phyloP scores from a whole-genome alignment of 2,888 invertebrate genomes.

The Heteromurus nitidus region DNA sequence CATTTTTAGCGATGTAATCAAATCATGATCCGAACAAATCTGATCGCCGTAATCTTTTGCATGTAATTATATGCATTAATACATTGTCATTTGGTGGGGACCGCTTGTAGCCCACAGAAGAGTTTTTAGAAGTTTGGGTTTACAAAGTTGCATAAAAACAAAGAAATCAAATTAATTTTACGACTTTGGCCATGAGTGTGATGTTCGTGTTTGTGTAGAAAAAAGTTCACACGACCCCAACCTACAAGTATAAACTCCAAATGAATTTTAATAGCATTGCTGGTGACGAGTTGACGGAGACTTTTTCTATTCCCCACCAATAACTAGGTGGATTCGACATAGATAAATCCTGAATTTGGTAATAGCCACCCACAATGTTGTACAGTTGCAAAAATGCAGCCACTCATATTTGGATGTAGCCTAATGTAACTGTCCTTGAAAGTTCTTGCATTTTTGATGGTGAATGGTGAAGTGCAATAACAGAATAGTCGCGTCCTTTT shows the following conservation, averaged over 20 bases:
- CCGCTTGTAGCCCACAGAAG: too few species aligned
- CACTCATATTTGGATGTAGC: conserved; percentile 1
- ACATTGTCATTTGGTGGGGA: too few species aligned
- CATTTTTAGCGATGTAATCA: too few species aligned
- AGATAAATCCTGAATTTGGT: conserved; percentile 7
- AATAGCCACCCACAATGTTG: conserved; percentile 26
- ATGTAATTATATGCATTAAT: too few species aligned
- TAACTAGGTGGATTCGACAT: too few species aligned
- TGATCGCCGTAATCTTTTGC: too few species aligned
- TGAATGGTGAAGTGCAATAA: neutral
- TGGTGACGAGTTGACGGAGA: too few species aligned
- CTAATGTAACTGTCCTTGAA: conserved; percentile 40
- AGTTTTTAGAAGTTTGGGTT: too few species aligned
- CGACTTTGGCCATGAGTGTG: conserved; percentile 8
- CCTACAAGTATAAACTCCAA: neutral
- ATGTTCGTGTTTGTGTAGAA: neutral
- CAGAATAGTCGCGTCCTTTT: conserved; percentile 11
- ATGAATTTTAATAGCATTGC: neutral
- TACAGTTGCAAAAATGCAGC: conserved; percentile 9
- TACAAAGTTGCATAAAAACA: neutral
- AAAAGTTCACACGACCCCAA: conserved; percentile 26
- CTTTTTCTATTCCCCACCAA: too few species aligned
- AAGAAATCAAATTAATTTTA: neutral
- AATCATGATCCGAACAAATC: too few species aligned
- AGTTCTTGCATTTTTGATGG: conserved; percentile 4